These are phyloP conservation scores for Campopleginae sp. DNA, from an alignment of 2,888 invertebrate species.

Conservation along the genomic window DNA sequence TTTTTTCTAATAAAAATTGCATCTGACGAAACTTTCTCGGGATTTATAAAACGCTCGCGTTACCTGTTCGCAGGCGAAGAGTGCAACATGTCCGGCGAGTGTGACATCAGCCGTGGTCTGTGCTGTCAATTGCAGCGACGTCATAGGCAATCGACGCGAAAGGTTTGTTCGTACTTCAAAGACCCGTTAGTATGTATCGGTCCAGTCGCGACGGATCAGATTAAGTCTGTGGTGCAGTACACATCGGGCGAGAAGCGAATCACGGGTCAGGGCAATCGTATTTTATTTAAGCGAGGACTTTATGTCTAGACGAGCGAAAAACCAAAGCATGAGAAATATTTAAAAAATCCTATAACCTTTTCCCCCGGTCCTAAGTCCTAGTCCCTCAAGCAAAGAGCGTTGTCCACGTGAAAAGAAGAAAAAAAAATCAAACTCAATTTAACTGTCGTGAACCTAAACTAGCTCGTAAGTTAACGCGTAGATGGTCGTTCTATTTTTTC, in stretches of 20 bases:
- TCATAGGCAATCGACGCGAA: slow-evolving; percentile 93
- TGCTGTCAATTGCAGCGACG: slow-evolving; percentile 95
- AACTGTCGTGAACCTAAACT: slow-evolving; percentile 58
- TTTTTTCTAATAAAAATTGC: not conserved
- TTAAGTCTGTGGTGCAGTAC: slow-evolving; percentile 89
- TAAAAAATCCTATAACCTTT: not conserved
- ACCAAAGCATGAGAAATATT: slow-evolving; percentile 17
- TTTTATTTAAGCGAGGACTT: slow-evolving; percentile 79
- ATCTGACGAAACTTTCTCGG: not conserved
- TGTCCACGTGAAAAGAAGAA: slow-evolving; percentile 5
- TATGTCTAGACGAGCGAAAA: slow-evolving; percentile 75
- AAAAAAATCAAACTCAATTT: slow-evolving; percentile 63
- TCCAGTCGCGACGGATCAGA: slow-evolving; percentile 92
- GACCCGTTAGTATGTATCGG: slow-evolving; percentile 95
- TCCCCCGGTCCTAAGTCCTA: not conserved
- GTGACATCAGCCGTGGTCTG: slow-evolving; percentile 93
- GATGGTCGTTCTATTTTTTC: slow-evolving; percentile 28
- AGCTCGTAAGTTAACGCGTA: slow-evolving; percentile 42
- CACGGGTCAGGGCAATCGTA: slow-evolving; percentile 85
- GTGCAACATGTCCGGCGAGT: slow-evolving; percentile 92
- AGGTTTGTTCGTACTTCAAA: slow-evolving; percentile 96
- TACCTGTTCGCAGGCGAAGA: slow-evolving; percentile 88
- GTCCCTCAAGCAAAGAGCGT: slow-evolving; percentile 21
- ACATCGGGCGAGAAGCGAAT: slow-evolving; percentile 93
- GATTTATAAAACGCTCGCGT: not conserved